These are phyloP conservation scores for Aotus griseimembra DNA, from an alignment of 2,797 vertebrate species.

Conservation along the genomic window DNA sequence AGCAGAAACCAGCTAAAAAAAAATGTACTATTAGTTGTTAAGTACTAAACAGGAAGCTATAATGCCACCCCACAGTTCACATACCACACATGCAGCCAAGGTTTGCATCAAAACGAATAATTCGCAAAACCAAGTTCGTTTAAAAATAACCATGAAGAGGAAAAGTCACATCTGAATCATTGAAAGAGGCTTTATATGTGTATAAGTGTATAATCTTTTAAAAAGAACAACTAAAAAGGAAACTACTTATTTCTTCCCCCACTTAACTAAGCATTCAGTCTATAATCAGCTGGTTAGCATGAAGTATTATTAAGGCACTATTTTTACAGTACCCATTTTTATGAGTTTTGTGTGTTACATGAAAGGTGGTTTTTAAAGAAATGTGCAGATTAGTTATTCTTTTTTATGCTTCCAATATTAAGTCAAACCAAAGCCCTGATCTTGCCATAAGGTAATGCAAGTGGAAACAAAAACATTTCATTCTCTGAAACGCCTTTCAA, in stretches of 20 bases:
- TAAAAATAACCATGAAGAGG: constrained; percentile 61
- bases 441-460: constrained; percentile 52
- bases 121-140: constrained; percentile 28
- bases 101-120: constrained; percentile 59
- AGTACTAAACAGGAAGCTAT: not conserved
- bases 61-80: constrained; percentile 42
- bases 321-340: constrained; percentile 64
- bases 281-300: constrained; percentile 58
- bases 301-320: constrained; percentile 66
- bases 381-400: not conserved
- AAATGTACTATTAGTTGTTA: constrained; percentile 26
- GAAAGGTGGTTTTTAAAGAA: not conserved
- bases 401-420: constrained; percentile 54
- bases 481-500: constrained; percentile 24
- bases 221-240: constrained; percentile 61
- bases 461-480: constrained; percentile 56
- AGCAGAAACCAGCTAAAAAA: not conserved
- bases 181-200: not conserved
- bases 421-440: constrained; percentile 64
- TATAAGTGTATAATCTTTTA: constrained; percentile 24
- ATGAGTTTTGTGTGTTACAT: not conserved
- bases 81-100: constrained; percentile 4
- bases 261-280: constrained; percentile 41
- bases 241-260: constrained; percentile 57
- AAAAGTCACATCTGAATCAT: constrained; percentile 57